phyloP scores from a whole-genome alignment of 2,113 vertebrate genomes.

The Hypomesus transpacificus region DNA sequence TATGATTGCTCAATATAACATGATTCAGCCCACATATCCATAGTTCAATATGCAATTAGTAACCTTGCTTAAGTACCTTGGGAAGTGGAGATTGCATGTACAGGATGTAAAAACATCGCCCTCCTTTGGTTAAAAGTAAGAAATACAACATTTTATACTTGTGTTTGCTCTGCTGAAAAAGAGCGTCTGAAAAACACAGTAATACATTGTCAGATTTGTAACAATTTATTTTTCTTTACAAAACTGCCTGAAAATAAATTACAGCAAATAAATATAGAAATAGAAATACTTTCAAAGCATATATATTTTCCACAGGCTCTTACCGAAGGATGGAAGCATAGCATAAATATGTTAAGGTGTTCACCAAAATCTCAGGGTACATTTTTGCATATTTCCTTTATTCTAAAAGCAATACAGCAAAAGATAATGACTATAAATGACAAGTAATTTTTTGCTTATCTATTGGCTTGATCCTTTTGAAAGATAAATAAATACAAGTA shows the following conservation, averaged over 20 bases:
- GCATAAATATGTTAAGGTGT: constrained; percentile 11
- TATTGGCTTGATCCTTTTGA: constrained; percentile 33
- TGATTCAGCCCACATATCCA: too few relatives aligned
- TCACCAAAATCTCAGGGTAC: constrained; percentile 23
- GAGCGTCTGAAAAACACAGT: background rate
- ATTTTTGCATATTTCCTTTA: constrained; percentile 45
- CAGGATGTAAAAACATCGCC: constrained; percentile 39
- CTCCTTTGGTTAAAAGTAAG: constrained; percentile 46
- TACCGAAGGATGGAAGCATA: constrained; percentile 41
- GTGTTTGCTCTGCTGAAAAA: background rate
- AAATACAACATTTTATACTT: constrained; percentile 33
- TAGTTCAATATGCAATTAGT: constrained; percentile 3
- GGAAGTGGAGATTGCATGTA: constrained; percentile 9
- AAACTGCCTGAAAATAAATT: constrained; percentile 61
- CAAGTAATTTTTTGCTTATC: constrained; percentile 35
- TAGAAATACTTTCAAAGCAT: constrained; percentile 54
- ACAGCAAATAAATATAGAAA: constrained; percentile 59
- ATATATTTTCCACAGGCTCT: constrained; percentile 18
- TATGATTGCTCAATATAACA: too few relatives aligned
- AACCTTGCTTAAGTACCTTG: constrained; percentile 10
- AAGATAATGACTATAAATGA: constrained; percentile 27
- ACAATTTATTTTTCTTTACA: constrained; percentile 60
- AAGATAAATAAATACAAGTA: constrained; percentile 13
- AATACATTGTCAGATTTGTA: constrained; percentile 39
- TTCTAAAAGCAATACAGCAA: constrained; percentile 44